Evolutionary conservation across 2,113 vertebrate species (phyloP).

Genomic region (Caracal caracal): DNA sequence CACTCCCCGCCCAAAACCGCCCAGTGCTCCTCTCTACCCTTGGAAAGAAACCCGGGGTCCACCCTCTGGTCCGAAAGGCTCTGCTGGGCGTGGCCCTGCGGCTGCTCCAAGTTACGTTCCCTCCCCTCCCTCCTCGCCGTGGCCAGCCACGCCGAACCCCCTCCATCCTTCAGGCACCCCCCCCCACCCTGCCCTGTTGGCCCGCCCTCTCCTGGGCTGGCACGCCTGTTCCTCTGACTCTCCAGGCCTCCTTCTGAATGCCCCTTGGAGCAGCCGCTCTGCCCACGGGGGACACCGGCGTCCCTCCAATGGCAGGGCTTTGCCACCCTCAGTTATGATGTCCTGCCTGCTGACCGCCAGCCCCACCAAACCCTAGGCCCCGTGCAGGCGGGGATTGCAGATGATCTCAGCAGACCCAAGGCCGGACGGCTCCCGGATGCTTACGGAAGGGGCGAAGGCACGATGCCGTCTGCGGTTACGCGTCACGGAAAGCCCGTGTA

Average conservation of each 20-base stretch:
- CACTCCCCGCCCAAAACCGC: no score
- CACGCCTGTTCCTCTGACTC: accelerated
- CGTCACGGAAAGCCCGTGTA: accelerated
- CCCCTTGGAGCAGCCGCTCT: accelerated
- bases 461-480: accelerated
- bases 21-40: neutral
- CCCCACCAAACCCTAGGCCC: accelerated
- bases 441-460: accelerated
- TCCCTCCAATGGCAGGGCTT: neutral
- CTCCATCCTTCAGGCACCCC: accelerated
- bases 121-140: accelerated
- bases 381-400: accelerated
- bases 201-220: neutral
- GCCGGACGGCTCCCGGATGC: no score
- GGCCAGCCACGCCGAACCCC: accelerated
- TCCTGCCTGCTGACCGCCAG: accelerated
- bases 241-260: neutral
- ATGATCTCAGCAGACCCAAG: accelerated
- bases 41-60: neutral
- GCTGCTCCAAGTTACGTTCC: no score
- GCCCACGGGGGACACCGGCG: no score
- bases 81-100: no score
- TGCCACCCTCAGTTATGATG: accelerated
- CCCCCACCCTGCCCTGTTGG: neutral
- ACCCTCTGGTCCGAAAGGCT: accelerated